Percentiles rank a stretch among this genome's conserved stretches.
Conservation (phyloP, 2,888 invertebrate genomes). For the Lypha dubia region DNA sequence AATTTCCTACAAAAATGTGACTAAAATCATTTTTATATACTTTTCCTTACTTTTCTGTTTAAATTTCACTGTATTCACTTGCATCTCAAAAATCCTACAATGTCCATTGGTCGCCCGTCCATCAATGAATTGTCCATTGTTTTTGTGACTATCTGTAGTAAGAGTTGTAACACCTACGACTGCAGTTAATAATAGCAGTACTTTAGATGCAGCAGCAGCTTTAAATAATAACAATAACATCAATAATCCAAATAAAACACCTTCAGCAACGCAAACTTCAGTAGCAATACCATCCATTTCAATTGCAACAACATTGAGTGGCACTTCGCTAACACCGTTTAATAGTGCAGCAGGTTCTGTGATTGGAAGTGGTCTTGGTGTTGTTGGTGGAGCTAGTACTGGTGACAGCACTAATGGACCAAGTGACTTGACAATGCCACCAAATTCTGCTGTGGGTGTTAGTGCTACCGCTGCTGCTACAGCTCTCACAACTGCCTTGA, state of each 20-base stretch:
- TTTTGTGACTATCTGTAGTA: slow-evolving; percentile 66
- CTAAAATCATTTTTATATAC: slow-evolving; percentile 49
- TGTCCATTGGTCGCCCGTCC: background rate
- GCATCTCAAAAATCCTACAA: background rate
- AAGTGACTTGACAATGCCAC: slow-evolving; percentile 78
- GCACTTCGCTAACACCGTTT: slow-evolving; percentile 63
- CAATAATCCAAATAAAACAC: slow-evolving; percentile 72
- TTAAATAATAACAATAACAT: slow-evolving; percentile 78
- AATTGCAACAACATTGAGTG: slow-evolving; percentile 52
- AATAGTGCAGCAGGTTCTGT: slow-evolving; percentile 59
- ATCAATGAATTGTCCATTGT: slow-evolving; percentile 61
- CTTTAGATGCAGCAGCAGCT: slow-evolving; percentile 74
- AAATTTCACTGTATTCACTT: slow-evolving; percentile 40
- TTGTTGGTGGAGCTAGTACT: slow-evolving; percentile 66
- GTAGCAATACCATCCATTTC: slow-evolving; percentile 63
- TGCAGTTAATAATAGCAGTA: slow-evolving; percentile 76
- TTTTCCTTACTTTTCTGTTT: slow-evolving; percentile 55
- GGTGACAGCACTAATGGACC: slow-evolving; percentile 77
- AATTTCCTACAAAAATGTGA: slow-evolving; percentile 8
- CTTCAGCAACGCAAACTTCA: slow-evolving; percentile 70
- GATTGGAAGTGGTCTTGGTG: slow-evolving; percentile 59
- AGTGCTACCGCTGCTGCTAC: slow-evolving; percentile 72
- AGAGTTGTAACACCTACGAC: slow-evolving; percentile 73
- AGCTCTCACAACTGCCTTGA: slow-evolving; percentile 69
- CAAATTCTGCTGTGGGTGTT: slow-evolving; percentile 73